Evolutionary conservation across 1,140 invertebrate species (phyloP), one percentile per base, ranked within the genome.

Genomic region (Ctenoplectra terminalis): DNA sequence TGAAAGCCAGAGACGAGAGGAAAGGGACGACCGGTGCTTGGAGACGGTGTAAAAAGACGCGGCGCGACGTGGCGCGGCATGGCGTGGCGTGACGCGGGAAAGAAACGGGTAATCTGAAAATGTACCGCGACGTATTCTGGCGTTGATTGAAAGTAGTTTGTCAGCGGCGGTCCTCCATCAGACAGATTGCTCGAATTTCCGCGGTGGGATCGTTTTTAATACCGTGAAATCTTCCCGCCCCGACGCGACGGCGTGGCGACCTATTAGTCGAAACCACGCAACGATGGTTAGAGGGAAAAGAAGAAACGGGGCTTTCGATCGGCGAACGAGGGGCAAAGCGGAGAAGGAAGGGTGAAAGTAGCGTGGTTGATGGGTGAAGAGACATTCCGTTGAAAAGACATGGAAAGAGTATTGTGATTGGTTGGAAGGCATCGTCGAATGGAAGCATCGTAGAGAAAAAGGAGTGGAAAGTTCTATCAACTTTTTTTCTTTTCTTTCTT

Each of bases 81-180:
- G n/a, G n/a, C n/a, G n/a, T n/a, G n/a, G n/a, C n/a, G n/a, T n/a
- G n/a, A n/a, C n/a, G n/a, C n/a, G n/a, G n/a, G 60, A n/a, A 76
- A 66, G 48, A 26, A 67, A 17, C 20, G 13, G 40, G 66, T 52
- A 78, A 78, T 70, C 64, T 78, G 56, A 48, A 60, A 60, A 78
- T 71, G 76, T 34, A 46, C 29, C 76, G 31, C 54, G 66, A n/a
- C 29, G 43, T 60, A 71, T 70, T 71, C 76, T 60, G n/a, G 13
- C 76, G 66, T 29, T 71, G 66, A 70, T 71, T 78, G 76, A 78
- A 71, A 78, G 76, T 78, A 78, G 75, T 78, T 78, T 78, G 64
- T 71, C 76, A 70, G 29, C 37, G 64, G 31, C 26, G 26, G 46
- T 8, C 29, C 43, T 70, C 76, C 76, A 78, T 78, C 76, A 71